phyloP scores from a whole-genome alignment of 2,113 vertebrate genomes.

The Eidolon helvum region DNA sequence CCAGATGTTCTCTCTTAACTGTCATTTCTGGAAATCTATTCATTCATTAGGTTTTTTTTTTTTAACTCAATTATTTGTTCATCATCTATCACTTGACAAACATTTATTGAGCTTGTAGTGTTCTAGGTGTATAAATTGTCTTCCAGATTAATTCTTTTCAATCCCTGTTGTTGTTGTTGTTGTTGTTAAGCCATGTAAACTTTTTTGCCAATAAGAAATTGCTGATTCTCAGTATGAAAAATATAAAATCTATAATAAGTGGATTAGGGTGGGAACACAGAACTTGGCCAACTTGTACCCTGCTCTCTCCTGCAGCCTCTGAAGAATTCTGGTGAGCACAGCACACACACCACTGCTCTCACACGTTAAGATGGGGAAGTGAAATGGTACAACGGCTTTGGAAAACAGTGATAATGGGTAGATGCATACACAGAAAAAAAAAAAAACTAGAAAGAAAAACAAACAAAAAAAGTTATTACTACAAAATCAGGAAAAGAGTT shows the following conservation, averaged over 20 bases:
- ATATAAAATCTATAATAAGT: not conserved
- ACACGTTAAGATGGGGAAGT: too few species aligned
- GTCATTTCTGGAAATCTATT: not conserved
- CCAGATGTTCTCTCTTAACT: not conserved
- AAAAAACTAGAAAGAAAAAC: not conserved
- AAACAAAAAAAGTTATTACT: not conserved
- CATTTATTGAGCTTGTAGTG: not conserved
- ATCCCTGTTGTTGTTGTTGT: not conserved
- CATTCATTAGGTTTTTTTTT: not conserved
- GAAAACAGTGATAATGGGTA: not conserved
- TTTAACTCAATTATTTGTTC: not conserved
- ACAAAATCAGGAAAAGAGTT: not conserved
- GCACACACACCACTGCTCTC: not conserved
- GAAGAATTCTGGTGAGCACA: not conserved
- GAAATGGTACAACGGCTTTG: not conserved
- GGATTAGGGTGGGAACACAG: not conserved
- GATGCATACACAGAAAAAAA: not conserved
- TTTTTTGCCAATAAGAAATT: not conserved
- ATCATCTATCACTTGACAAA: not conserved
- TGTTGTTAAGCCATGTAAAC: not conserved
- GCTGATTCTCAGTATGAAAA: not conserved
- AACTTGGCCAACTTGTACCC: not conserved
- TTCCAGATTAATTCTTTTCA: not conserved
- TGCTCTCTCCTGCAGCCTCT: not conserved
- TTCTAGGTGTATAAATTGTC: not conserved